Percentiles rank a stretch among this genome's conserved stretches.
phyloP scores from a whole-genome alignment of 2,113 vertebrate genomes.

The Clarias macrocephalus region DNA sequence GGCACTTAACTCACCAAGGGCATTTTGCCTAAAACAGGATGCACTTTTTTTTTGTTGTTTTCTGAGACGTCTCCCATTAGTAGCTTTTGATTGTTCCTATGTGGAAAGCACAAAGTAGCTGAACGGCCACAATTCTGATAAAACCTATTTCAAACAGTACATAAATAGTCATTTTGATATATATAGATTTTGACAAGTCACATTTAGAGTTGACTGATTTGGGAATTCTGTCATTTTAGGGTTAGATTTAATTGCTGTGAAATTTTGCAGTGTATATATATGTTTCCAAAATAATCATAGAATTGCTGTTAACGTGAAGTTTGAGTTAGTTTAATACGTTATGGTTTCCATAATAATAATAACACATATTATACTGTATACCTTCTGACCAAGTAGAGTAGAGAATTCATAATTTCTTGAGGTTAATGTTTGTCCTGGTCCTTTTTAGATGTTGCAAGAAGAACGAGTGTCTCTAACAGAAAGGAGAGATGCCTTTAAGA shows the following conservation, averaged over 20 bases:
- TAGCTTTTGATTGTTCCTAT: slow-evolving; percentile 37
- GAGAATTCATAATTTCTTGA: not conserved
- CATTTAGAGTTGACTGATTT: not conserved
- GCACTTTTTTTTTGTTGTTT: slow-evolving; percentile 23
- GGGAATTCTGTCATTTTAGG: not conserved
- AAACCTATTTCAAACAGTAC: not conserved
- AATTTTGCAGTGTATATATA: not conserved
- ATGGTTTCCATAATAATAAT: no score
- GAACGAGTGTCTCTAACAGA: slow-evolving; percentile 78
- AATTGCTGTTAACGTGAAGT: not conserved
- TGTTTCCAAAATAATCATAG: not conserved
- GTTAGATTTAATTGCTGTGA: not conserved
- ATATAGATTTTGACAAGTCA: not conserved
- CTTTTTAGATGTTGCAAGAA: slow-evolving; percentile 83
- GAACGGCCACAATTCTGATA: not conserved
- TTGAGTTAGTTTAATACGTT: no score
- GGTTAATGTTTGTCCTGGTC: not conserved
- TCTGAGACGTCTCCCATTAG: slow-evolving; percentile 39
- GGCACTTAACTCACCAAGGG: slow-evolving; percentile 23
- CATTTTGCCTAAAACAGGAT: slow-evolving; percentile 43
- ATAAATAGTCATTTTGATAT: not conserved
- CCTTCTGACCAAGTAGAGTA: not conserved
- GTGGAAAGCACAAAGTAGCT: slow-evolving; percentile 23
- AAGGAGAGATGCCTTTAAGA: slow-evolving; percentile 73
- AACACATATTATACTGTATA: not conserved